Percentiles rank a stretch among this genome's conserved stretches.
Evolutionary conservation across 2,113 vertebrate species (phyloP).

Genomic region (Coturnix japonica): DNA sequence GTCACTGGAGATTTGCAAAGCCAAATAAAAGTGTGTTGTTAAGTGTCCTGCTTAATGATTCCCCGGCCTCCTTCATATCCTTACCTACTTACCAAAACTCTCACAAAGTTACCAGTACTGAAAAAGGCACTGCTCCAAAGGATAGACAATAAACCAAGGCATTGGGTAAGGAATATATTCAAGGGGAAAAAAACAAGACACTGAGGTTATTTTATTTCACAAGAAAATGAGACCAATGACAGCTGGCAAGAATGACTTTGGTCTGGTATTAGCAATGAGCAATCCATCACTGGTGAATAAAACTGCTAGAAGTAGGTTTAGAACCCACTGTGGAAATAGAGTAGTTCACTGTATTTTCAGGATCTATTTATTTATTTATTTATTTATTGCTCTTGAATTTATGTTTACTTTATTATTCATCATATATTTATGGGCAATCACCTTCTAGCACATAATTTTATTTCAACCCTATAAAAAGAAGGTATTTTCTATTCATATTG

Average conservation of each 20-base stretch:
- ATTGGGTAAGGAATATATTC: not conserved
- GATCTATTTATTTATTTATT: not conserved
- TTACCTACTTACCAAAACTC: not conserved
- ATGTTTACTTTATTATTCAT: not conserved
- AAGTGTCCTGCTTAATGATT: not conserved
- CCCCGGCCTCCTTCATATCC: not conserved
- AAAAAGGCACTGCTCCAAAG: not conserved
- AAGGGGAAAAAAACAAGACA: not conserved
- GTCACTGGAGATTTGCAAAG: not conserved
- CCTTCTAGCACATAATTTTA: not conserved
- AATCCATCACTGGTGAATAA: not conserved
- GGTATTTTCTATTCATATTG: not conserved
- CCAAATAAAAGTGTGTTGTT: slow-evolving; percentile 24
- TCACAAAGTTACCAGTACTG: not conserved
- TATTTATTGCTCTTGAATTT: not conserved
- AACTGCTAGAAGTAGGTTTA: not conserved
- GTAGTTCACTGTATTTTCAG: not conserved
- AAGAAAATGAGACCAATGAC: not conserved
- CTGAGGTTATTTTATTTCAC: not conserved
- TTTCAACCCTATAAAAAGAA: too few species aligned
- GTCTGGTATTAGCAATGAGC: not conserved
- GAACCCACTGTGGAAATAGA: not conserved
- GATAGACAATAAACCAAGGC: not conserved
- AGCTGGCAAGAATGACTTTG: not conserved
- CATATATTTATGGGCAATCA: not conserved